Evolutionary conservation across 2,888 invertebrate species (phyloP), one percentile per base, ranked within the genome.

Genomic region (Drosophila sordidula): DNA sequence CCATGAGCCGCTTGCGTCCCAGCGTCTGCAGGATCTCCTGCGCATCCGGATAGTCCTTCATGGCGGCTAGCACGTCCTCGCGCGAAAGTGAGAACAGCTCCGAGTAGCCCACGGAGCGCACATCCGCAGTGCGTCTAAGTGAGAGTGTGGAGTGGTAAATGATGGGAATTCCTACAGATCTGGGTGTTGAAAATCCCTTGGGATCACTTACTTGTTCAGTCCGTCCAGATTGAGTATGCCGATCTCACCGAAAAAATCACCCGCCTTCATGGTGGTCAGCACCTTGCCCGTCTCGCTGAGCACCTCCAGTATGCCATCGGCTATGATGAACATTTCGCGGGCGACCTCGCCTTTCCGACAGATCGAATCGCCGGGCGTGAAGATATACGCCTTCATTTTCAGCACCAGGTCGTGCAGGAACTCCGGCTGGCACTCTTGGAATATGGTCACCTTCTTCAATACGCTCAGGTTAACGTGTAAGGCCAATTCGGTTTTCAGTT

Each of bases 371-470:
- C 98, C 98, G 0, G 98, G 98, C 25, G 98, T 99, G 93, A 99
- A 99, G 92, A 99, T 99, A 92, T 98, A 98, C 6, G 98, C 98
- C 93, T 97, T 97, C 98, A 99, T 99, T 93, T 99, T 99, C 75
- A 99, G 94, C 71, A 99, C 98, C 79, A 99, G 94, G 92, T 99
- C 98, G 91, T 98, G 98, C 4, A 99, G 95, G 92, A 99, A 99
- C 93, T 98, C 98, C 0, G 98, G 98, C 91, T 98, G 98, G 92
- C 98, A 99, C 93, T 98, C 98, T 95, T 98, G 97, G 93, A 98
- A 96, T 91, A 98, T 98, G 69, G 98, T 98, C 80, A 98, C 98
- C 95, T 98, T 98, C 93, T 98, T 98, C 56, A 98, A 94, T 36
- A 98, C 98, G 90, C 97, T 97, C 73, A 98, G 94, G 93, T 98